Evolutionary conservation across 1,140 invertebrate genomes (phyloP).

Genomic region (Nautilus pompilius): DNA sequence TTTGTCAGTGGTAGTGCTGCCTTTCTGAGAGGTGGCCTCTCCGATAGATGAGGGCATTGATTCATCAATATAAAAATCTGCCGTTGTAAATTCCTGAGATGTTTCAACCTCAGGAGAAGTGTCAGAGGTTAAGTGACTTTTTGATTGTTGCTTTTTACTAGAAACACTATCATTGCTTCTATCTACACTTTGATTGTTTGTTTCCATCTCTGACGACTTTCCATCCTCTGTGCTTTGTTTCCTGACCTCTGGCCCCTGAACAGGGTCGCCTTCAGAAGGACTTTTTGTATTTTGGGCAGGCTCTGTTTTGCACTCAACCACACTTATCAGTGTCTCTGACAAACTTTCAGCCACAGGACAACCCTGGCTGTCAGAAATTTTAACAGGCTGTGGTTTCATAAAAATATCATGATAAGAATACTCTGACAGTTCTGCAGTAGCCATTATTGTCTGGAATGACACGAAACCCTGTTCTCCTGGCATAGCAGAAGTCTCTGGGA

Average conservation of each 20-base stretch:
- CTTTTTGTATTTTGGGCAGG: slow-evolving; percentile 18
- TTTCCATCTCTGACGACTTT: slow-evolving; percentile 1
- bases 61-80: slow-evolving; percentile 84
- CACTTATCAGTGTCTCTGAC: slow-evolving; percentile 35
- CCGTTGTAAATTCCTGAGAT: slow-evolving; percentile 68
- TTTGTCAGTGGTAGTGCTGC: background rate
- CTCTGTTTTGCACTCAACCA: slow-evolving; percentile 1
- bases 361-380: slow-evolving; percentile 21
- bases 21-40: slow-evolving; percentile 40
- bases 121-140: slow-evolving; percentile 10
- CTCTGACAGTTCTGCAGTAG: too few species aligned
- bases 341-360: slow-evolving; percentile 35
- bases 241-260: slow-evolving; percentile 2
- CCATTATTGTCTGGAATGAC: too few species aligned
- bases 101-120: slow-evolving; percentile 39
- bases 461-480: too few species aligned
- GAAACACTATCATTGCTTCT: slow-evolving; percentile 12
- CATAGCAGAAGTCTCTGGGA: too few species aligned
- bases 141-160: slow-evolving; percentile 6
- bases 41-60: slow-evolving; percentile 61
- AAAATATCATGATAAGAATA: too few species aligned
- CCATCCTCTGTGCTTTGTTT: slow-evolving; percentile 12
- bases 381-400: slow-evolving; percentile 19
- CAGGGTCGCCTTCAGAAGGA: slow-evolving; percentile 27
- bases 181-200: slow-evolving; percentile 1